These are phyloP conservation scores for Pandemis cinnamomeana DNA, from an alignment of 2,888 invertebrate genomes.

Conservation along the genomic window DNA sequence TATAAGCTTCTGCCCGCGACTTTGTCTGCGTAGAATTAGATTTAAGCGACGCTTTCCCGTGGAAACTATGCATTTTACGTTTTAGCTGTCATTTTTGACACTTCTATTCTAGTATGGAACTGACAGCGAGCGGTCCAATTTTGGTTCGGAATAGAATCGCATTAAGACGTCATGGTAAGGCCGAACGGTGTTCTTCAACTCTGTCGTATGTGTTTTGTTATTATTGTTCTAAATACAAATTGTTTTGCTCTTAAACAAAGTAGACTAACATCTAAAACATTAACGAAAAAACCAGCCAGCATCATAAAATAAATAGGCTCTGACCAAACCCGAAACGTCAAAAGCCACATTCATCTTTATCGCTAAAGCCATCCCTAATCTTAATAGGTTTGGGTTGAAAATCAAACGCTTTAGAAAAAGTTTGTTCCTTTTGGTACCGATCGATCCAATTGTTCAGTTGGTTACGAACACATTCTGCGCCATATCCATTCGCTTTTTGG, in stretches of 20 bases:
- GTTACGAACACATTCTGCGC: constrained; percentile 19
- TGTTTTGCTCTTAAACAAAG: neutral
- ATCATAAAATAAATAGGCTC: neutral
- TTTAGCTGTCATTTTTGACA: too few relatives aligned
- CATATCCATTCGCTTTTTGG: constrained; percentile 28
- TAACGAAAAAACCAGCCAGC: neutral
- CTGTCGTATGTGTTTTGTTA: neutral
- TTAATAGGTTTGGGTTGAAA: neutral
- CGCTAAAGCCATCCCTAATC: neutral
- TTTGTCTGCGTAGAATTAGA: too few relatives aligned
- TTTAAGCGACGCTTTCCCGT: too few relatives aligned
- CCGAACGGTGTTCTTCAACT: too few relatives aligned
- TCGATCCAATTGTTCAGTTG: constrained; percentile 5
- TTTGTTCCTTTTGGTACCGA: neutral
- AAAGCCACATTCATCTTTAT: neutral
- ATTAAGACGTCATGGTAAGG: too few relatives aligned
- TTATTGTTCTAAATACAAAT: neutral
- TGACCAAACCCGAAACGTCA: neutral
- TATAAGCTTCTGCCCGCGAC: too few relatives aligned
- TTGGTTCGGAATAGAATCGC: too few relatives aligned
- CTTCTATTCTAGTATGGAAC: too few relatives aligned
- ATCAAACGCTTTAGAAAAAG: neutral
- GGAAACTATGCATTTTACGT: too few relatives aligned
- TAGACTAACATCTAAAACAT: neutral
- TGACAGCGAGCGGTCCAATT: too few relatives aligned